Percentiles rank a stretch among this genome's conserved stretches.
These are phyloP conservation scores for Peromyscus californicus DNA, from an alignment of 2,113 vertebrate genomes.

Conservation along the genomic window DNA sequence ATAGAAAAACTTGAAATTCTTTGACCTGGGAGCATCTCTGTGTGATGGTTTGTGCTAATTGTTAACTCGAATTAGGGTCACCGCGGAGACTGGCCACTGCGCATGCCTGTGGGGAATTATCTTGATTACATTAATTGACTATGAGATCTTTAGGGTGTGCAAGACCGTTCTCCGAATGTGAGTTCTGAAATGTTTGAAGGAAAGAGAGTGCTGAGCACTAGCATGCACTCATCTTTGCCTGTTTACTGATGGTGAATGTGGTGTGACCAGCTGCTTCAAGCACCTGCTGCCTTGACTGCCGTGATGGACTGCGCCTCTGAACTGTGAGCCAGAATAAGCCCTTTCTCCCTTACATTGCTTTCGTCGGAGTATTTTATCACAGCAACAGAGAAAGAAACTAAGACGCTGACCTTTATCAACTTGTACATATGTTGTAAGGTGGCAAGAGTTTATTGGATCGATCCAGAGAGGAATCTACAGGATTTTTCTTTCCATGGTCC, in stretches of 20 bases:
- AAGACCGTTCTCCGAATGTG: background rate
- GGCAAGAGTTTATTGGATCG: background rate
- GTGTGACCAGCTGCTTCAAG: background rate
- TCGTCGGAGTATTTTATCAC: background rate
- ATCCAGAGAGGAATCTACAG: background rate
- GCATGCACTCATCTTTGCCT: background rate
- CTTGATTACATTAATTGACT: background rate
- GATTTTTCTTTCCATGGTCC: background rate
- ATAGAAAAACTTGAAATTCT: constrained; percentile 5
- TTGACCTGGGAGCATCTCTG: background rate
- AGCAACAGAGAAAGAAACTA: background rate
- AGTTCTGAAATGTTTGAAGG: background rate
- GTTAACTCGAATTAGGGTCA: background rate
- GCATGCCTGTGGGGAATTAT: background rate
- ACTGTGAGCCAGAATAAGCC: background rate
- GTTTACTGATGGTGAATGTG: background rate
- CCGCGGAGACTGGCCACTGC: background rate
- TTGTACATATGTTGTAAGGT: background rate
- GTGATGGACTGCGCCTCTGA: background rate
- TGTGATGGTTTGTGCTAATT: background rate
- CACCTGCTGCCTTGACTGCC: background rate
- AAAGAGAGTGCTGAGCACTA: background rate
- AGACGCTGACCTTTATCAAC: background rate
- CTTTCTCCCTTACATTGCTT: background rate
- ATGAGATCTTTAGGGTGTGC: background rate